Evolutionary conservation across 2,888 invertebrate genomes (phyloP), one percentile per base, ranked within the genome.

Genomic region (Eupithecia tripunctaria): DNA sequence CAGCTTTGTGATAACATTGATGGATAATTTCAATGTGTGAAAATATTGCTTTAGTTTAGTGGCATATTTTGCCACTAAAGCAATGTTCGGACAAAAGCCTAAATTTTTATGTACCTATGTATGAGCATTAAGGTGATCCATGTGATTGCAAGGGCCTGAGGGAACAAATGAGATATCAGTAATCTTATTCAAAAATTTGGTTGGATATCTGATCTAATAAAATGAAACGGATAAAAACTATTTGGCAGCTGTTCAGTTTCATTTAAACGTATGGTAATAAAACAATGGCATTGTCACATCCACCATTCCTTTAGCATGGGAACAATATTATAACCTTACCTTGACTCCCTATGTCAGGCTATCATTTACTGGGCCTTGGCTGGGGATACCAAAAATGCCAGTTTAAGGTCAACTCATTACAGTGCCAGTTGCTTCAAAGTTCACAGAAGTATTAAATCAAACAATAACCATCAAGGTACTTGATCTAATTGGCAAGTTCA

Each of bases 1-100:
- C 94, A 93, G 84, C 71, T 76, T 72, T 79, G 75, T 77, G 75
- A 71, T 77, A 78, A 76, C 76, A 70, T 74, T 76, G 73, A 71
- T 76, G 70, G 73, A 72, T 70, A 70, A 25, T 73, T 73, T 71
- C 71, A 75, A 76, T 74, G 71, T 72, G 71, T 75, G 68, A 74
- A 71, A 76, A 70, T 73, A 76, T 41, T 38, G 38, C 27, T 60
- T 60, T 18, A 18, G 29, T 60, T 60, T 18, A 18, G 29, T 60
- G 29, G 18, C 60, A 29, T 60, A 60, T 29, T 60, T 29, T 32
- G 32, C 32, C 32, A 32, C 32, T 29, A 32, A 32, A 32, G 32
- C 32, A 32, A 32, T 3, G 32, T 3, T 4, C 32, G 18, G 29
- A 29, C 60, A 60, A 60, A 27, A 60, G 18, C 29, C 15, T 60